Evolutionary conservation across 2,113 vertebrate species (phyloP).

Genomic region (Xiphophorus couchianus): DNA sequence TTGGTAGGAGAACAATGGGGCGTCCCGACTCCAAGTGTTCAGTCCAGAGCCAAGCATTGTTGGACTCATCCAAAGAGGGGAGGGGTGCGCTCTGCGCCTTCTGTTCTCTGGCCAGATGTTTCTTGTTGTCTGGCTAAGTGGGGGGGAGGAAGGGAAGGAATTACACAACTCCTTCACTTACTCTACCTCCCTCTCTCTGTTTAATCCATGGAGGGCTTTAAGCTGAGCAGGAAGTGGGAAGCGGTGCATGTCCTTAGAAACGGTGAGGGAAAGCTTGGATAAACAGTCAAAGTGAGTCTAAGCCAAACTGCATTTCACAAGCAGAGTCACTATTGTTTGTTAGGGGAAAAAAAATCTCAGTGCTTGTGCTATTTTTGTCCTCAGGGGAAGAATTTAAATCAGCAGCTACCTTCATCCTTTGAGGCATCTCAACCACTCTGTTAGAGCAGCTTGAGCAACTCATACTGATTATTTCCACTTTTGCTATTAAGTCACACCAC

Average conservation of each 20-base stretch:
- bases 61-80: constrained; percentile 62
- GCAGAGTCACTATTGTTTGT: not conserved
- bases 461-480: not conserved
- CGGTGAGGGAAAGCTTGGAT: constrained; percentile 21
- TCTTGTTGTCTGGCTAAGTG: constrained; percentile 73
- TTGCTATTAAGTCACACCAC: not conserved
- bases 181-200: constrained; percentile 4
- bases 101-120: constrained; percentile 83
- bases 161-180: constrained; percentile 66
- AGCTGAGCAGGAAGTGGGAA: constrained; percentile 66
- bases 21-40: constrained; percentile 43
- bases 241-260: constrained; percentile 32
- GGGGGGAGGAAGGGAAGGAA: constrained; percentile 41
- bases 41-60: constrained; percentile 54
- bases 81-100: constrained; percentile 71
- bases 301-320: constrained; percentile 2
- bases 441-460: not conserved
- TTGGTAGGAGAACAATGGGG: constrained; percentile 54
- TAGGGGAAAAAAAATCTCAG: no score
- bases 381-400: not conserved
- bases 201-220: constrained; percentile 6
- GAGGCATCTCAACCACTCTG: not conserved
- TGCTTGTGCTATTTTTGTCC: not conserved
- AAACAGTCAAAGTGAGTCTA: constrained; percentile 27
- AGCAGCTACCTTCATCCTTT: not conserved